These are phyloP conservation scores for Sarcophaga variegata DNA, from an alignment of 2,888 invertebrate genomes.

Conservation along the genomic window DNA sequence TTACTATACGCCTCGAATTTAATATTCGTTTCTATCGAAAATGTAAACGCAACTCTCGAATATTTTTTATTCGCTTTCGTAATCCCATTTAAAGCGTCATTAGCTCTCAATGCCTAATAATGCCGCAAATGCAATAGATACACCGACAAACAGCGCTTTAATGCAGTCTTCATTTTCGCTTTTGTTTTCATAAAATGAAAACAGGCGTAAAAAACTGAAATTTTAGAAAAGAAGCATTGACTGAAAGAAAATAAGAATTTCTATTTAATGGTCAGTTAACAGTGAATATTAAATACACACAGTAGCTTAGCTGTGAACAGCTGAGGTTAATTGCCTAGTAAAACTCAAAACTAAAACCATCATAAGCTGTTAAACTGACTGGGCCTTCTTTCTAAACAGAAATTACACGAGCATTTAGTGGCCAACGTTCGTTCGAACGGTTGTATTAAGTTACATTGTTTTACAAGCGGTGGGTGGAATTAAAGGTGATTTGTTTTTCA, in stretches of 20 bases:
- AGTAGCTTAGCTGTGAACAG: constrained; percentile 56
- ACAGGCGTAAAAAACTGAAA: constrained; percentile 12
- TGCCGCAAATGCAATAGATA: constrained; percentile 10
- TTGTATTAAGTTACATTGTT: constrained; percentile 26
- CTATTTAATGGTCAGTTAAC: constrained; percentile 60
- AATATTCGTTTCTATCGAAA: too few species aligned
- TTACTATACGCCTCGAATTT: too few species aligned
- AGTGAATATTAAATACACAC: constrained; percentile 54
- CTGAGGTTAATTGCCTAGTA: constrained; percentile 69
- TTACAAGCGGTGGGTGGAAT: neutral
- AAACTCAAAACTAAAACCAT: constrained; percentile 58
- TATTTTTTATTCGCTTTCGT: neutral
- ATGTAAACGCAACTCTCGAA: too few species aligned
- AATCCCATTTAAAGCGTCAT: neutral
- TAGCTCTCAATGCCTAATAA: neutral
- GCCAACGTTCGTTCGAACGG: neutral
- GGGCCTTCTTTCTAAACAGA: constrained; percentile 37
- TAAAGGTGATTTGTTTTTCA: too few species aligned
- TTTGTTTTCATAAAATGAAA: neutral
- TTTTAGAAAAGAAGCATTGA: neutral
- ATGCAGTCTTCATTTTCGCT: neutral
- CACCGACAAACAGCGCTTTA: neutral
- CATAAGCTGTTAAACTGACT: constrained; percentile 50
- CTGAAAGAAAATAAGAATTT: constrained; percentile 42
- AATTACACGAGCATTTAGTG: constrained; percentile 45